A percentile compares a stretch with the other conserved stretches of the same genome.
Conservation (phyloP, 2,888 invertebrate species). For the Melieria picta region DNA sequence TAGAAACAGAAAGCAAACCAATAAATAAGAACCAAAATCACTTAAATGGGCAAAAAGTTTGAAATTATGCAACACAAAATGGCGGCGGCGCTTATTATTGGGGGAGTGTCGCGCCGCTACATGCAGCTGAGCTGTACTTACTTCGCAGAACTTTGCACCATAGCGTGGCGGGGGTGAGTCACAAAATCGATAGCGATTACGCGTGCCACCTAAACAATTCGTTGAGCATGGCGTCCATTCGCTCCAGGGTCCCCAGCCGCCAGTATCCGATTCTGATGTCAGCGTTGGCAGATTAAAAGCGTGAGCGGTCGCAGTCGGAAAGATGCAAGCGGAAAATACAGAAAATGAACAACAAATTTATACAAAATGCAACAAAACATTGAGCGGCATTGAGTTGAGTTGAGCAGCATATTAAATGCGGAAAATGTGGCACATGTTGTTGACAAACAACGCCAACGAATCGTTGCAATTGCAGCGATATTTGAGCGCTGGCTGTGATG, state of each 20-base stretch:
- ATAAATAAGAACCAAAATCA: conserved; percentile 13
- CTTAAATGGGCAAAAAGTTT: conserved; percentile 27
- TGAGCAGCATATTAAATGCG: conserved; percentile 6
- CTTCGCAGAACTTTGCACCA: conserved; percentile 90
- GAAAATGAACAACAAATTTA: not conserved
- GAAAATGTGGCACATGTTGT: conserved; percentile 3
- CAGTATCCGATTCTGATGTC: conserved; percentile 76
- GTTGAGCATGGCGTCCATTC: conserved; percentile 87
- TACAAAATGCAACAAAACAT: not conserved
- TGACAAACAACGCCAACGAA: not conserved
- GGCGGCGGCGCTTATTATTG: conserved; percentile 1
- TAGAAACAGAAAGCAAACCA: too few species aligned
- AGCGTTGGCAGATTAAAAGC: not conserved
- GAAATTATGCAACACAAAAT: conserved; percentile 30
- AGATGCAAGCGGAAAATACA: not conserved
- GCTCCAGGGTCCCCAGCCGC: conserved; percentile 84
- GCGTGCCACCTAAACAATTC: conserved; percentile 80
- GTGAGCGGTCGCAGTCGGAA: conserved; percentile 13
- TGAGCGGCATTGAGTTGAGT: not conserved
- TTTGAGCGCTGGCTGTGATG: too few species aligned
- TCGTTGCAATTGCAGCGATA: too few species aligned
- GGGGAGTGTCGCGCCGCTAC: too few species aligned
- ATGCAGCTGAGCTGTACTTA: conserved; percentile 58
- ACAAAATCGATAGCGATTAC: conserved; percentile 86
- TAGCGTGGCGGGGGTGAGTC: conserved; percentile 88